phyloP scores from a whole-genome alignment of 2,888 invertebrate species.

The Ommatoiulus sabulosus region DNA sequence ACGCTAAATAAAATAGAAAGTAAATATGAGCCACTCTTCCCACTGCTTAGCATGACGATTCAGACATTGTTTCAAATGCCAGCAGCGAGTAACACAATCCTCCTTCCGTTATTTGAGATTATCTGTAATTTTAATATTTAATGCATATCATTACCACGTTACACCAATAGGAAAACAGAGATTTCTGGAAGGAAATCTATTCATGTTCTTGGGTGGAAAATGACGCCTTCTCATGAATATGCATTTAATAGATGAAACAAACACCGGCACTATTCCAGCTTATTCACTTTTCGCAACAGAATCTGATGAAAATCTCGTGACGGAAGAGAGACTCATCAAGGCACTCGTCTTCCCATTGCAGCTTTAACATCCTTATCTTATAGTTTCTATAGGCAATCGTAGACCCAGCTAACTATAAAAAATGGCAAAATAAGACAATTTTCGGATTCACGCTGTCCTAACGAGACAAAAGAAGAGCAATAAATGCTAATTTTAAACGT shows the following conservation, averaged over 20 bases:
- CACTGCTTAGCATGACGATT: neutral
- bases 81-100: neutral
- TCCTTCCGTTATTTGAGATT: neutral
- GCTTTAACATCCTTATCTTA: conserved; percentile 22
- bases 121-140: conserved; percentile 31
- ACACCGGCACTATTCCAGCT: neutral
- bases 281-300: conserved; percentile 8
- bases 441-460: neutral
- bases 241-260: conserved; percentile 17
- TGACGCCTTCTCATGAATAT: conserved; percentile 18
- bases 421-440: neutral
- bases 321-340: conserved; percentile 17
- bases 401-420: neutral
- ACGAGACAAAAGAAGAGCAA: neutral
- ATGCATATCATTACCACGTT: neutral
- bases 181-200: neutral
- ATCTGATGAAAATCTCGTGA: neutral
- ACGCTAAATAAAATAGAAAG: neutral
- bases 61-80: neutral
- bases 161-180: neutral
- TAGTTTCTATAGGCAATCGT: conserved; percentile 17
- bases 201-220: neutral
- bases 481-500: neutral
- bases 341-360: neutral
- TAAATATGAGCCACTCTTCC: too few species aligned